Base-by-base conservation (phyloP, 1,140 invertebrate species). In the Nasonia giraulti region DNA sequence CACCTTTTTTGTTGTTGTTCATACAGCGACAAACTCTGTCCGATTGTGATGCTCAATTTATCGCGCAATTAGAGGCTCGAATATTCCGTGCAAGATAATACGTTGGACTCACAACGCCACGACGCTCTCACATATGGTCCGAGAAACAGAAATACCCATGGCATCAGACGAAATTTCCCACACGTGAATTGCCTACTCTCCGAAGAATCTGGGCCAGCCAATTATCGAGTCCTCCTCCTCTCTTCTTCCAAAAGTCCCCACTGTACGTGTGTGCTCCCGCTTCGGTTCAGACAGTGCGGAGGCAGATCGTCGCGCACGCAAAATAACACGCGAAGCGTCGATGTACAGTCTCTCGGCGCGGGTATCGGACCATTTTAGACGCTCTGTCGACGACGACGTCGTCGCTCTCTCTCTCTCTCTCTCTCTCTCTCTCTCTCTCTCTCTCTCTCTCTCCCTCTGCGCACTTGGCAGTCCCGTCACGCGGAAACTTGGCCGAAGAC, bases 391-490 rank as follows among this genome's bases (percentile, higher is more conserved):
- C 55, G 55, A 62, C 20, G 55, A 62, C 55, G 69, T 82, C 79
- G 79, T 27, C 27, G 27, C 27, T 27, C 23, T 27, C 23, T 27
- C 27, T 27, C 27, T 27, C 27, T 27, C 27, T 27, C 27, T 27
- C 27, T 27, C 27, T 27, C 27, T 27, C 27, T 27, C 27, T 27
- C 27, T 27, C 27, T 27, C 27, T 27, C 27, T 27, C 27, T 27
- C 27, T 27, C 27, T 27, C 27, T 27, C 27, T 27, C 17, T 31
- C 3, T 17, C 8, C 66, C 78, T 44, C 31, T 71, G 66, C 40
- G 76, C 82, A 84, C 74, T 84, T 84, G 82, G 82, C 82, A 84
- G 40, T 69, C 82, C 8, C 66, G 55, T 69, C 82, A 83, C 66
- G 82, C 66, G 82, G 66, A 83, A 83, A 83, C 62, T 83, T 78